Evolutionary conservation across 1,140 invertebrate species (phyloP).

Genomic region (Tetragnatha versicolor): DNA sequence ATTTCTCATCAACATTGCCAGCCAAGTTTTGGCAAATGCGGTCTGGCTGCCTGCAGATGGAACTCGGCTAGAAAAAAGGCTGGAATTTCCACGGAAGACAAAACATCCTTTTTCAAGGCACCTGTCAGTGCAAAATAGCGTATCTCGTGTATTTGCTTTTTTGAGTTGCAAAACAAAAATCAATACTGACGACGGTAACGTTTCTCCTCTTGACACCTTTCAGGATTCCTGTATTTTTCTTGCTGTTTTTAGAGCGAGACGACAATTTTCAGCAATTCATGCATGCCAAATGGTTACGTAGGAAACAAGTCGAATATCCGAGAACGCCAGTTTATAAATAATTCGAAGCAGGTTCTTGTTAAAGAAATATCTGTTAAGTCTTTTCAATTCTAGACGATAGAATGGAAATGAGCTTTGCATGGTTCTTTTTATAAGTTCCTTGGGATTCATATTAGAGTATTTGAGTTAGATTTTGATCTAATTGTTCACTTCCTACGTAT

Average conservation of each 20-base stretch:
- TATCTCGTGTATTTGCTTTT: constrained; percentile 30
- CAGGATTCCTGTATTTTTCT: too few species aligned
- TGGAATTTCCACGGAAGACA: constrained; percentile 35
- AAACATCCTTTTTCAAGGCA: constrained; percentile 37
- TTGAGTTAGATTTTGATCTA: too few species aligned
- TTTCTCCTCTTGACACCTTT: constrained; percentile 17
- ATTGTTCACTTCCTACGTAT: too few species aligned
- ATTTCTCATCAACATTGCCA: constrained; percentile 55
- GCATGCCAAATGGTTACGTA: neutral
- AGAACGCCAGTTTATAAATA: too few species aligned
- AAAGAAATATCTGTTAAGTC: too few species aligned
- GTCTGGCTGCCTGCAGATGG: constrained; percentile 35
- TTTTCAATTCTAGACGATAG: too few species aligned
- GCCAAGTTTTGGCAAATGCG: constrained; percentile 45
- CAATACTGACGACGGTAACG: constrained; percentile 10
- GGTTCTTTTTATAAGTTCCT: too few species aligned
- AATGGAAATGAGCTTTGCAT: too few species aligned
- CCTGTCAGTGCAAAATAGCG: constrained; percentile 41
- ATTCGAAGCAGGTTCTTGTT: too few species aligned
- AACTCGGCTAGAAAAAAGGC: constrained; percentile 37
- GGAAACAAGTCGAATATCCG: neutral
- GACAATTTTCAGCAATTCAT: constrained; percentile 1
- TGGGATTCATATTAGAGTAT: too few species aligned
- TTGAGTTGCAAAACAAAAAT: constrained; percentile 29
- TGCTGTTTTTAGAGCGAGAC: neutral